Base-by-base conservation (phyloP, 2,113 vertebrate species). In the Euleptes europaea region DNA sequence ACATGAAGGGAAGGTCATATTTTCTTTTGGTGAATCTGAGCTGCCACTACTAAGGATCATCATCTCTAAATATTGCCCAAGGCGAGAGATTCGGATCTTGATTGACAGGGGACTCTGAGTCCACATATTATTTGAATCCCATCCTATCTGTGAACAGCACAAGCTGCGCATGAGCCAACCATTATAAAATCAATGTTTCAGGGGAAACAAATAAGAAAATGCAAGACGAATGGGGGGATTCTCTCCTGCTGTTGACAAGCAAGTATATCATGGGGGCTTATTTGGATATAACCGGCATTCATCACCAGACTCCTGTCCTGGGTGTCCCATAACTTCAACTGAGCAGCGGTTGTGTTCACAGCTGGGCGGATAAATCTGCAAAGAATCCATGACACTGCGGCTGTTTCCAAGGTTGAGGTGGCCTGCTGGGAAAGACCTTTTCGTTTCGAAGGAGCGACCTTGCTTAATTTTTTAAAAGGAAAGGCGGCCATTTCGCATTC, bases 251-350 rank as follows among this genome's bases (percentile, higher is more conserved):
- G 76, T 51, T 91, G 88, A 89, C 72, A 89, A 66, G 54, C 49
- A 40, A 90, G 91, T 92, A 93, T 89, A 93, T 88, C 90, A 72
- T 57, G 11, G 40, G 51, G 57, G 66, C 74, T 93, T 93, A 90
- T 92, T 92, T 92, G 90, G 88, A 86, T 92, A 86, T 83, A 38
- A 2, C 74, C 91, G 93, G 91, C 93, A 92, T 94, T 84, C 84
- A 85, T 92, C 87, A 87, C 88, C 65, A 90, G 89, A 93, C 89
- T 5, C 42, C 19, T 88, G 91, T 72, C 65, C 11, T 60, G 82
- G 67, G 89, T 76, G 90, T 93, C 94, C 90, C 80, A 54, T n/a
- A 88, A 88, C 63, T 21, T 47, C 71, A 92, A 89, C 60, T 71
- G 71, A 88, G 80, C 21, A 89, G 76, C 78, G 86, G 84, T 89